These are phyloP conservation scores for Drosophila auraria DNA, from an alignment of 1,140 invertebrate genomes.

Conservation along the genomic window DNA sequence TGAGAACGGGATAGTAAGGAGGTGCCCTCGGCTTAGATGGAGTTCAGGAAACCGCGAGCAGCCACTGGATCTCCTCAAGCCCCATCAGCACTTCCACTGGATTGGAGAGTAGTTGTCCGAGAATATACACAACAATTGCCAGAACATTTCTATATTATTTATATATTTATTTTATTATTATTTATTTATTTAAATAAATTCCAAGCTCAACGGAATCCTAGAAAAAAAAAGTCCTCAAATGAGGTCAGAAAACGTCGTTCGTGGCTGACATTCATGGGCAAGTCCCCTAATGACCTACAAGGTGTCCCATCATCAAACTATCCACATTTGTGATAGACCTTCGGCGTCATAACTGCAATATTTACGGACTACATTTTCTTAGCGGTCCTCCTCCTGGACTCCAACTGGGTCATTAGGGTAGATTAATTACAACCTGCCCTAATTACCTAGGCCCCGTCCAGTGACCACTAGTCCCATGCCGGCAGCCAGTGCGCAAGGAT, in stretches of 20 bases:
- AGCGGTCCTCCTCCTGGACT: conserved; percentile 86
- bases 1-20: background rate
- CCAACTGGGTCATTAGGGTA: conserved; percentile 51
- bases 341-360: conserved; percentile 88
- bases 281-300: conserved; percentile 45
- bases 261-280: conserved; percentile 83
- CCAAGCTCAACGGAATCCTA: too few relatives aligned
- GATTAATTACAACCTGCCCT: conserved; percentile 41
- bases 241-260: conserved; percentile 78
- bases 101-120: too few relatives aligned
- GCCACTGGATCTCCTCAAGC: too few relatives aligned
- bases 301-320: conserved; percentile 1
- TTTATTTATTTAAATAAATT: too few relatives aligned
- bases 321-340: conserved; percentile 85
- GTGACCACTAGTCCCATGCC: conserved; percentile 7
- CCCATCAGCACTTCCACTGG: too few relatives aligned
- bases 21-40: too few relatives aligned
- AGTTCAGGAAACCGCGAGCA: too few relatives aligned
- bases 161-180: too few relatives aligned
- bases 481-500: conserved; percentile 20
- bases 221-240: too few relatives aligned
- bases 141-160: too few relatives aligned
- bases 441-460: conserved; percentile 10
- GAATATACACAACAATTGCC: too few relatives aligned
- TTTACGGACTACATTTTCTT: conserved; percentile 89